Evolutionary conservation across 2,113 vertebrate species (phyloP).

Genomic region (Callocephalon fimbriatum): DNA sequence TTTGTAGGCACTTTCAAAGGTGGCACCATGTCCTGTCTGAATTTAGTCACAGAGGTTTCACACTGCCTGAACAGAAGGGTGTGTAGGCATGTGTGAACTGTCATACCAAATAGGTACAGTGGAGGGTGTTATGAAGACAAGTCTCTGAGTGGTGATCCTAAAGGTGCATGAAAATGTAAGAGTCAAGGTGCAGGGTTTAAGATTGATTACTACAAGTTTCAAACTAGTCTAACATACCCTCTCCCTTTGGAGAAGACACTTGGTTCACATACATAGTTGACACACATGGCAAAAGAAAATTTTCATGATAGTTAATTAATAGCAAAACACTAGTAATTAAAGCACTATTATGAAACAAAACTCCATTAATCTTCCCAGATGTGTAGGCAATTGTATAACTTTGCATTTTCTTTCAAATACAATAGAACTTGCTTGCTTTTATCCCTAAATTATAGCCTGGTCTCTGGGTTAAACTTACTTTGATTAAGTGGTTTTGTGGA

Average conservation of each 20-base stretch:
- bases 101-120: background rate
- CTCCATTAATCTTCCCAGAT: background rate
- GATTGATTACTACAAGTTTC: background rate
- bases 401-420: background rate
- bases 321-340: background rate
- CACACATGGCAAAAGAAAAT: background rate
- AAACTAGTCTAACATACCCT: background rate
- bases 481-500: background rate
- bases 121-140: background rate
- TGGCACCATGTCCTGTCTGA: background rate
- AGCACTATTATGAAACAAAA: background rate
- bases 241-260: background rate
- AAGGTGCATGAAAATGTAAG: background rate
- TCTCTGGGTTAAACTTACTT: background rate
- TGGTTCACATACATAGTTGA: background rate
- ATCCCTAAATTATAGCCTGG: background rate
- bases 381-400: background rate
- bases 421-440: background rate
- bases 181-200: background rate
- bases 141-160: background rate
- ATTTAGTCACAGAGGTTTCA: background rate
- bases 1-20: background rate
- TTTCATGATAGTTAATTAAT: background rate
- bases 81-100: too few relatives aligned
- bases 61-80: too few relatives aligned